Percentiles rank a stretch among this genome's conserved stretches.
Evolutionary conservation across 2,113 vertebrate genomes (phyloP).

Genomic region (Caracal caracal): DNA sequence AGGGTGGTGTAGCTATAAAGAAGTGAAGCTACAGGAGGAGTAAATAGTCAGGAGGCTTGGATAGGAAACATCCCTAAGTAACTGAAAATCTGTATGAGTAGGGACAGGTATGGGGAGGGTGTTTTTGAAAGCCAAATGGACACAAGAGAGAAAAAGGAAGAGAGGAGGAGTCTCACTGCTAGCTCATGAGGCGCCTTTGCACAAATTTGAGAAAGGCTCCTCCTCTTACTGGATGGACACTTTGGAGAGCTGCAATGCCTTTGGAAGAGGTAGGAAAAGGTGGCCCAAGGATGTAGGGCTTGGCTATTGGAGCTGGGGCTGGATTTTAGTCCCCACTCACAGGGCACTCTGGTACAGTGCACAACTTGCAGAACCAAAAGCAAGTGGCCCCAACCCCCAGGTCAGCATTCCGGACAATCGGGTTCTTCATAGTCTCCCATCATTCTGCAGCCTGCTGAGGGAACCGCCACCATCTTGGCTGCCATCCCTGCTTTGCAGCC

Average conservation of each 20-base stretch:
- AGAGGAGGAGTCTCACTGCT: neutral
- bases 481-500: neutral
- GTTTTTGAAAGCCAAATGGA: neutral
- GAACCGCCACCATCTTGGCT: neutral
- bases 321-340: neutral
- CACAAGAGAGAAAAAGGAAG: neutral
- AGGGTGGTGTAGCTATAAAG: neutral
- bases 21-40: neutral
- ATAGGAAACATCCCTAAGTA: neutral
- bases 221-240: neutral
- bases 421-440: neutral
- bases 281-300: neutral
- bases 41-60: neutral
- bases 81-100: neutral
- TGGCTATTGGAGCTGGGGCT: neutral
- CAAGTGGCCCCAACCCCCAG: neutral
- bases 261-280: neutral
- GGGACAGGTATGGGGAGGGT: neutral
- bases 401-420: neutral
- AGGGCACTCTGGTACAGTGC: neutral
- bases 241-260: neutral
- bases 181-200: neutral
- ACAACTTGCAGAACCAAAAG: neutral
- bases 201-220: neutral
- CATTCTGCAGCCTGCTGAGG: neutral